phyloP scores from a whole-genome alignment of 1,140 invertebrate species.

The Luehdorfia chinensis region DNA sequence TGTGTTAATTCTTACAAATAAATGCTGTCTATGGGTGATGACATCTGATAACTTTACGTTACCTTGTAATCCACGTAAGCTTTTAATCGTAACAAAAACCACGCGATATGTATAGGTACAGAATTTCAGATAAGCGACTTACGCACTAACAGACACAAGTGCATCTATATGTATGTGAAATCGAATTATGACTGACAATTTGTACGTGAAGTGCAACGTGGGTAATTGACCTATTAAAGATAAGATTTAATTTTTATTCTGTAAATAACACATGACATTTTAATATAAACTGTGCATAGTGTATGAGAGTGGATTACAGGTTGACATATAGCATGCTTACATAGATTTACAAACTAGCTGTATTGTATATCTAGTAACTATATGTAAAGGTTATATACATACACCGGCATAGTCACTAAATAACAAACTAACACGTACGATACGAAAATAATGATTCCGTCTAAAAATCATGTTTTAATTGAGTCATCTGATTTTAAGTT shows the following conservation, averaged over 20 bases:
- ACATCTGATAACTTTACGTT: background rate
- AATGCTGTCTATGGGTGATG: constrained; percentile 5
- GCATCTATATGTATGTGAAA: constrained; percentile 3
- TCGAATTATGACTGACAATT: constrained; percentile 2
- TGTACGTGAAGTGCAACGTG: constrained; percentile 15
- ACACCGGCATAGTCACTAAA: constrained; percentile 65
- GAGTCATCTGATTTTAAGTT: constrained; percentile 30
- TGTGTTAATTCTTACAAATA: constrained; percentile 16
- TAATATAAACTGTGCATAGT: constrained; percentile 17
- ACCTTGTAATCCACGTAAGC: constrained; percentile 16
- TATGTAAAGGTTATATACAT: constrained; percentile 51
- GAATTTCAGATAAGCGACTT: constrained; percentile 3
- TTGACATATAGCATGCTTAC: constrained; percentile 7
- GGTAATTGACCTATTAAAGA: constrained; percentile 13
- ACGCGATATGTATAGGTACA: constrained; percentile 17
- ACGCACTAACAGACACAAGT: background rate
- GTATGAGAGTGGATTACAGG: constrained; percentile 23
- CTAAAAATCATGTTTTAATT: constrained; percentile 23
- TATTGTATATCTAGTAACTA: constrained; percentile 43
- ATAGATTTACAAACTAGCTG: constrained; percentile 36
- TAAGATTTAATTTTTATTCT: constrained; percentile 1
- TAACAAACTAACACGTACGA: constrained; percentile 67
- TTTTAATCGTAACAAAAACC: constrained; percentile 12
- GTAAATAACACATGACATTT: constrained; percentile 13
- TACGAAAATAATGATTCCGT: constrained; percentile 30